A percentile compares a stretch with the other conserved stretches of the same genome.
phyloP scores from a whole-genome alignment of 2,888 invertebrate species.

The Epiperipatus broadwayi region DNA sequence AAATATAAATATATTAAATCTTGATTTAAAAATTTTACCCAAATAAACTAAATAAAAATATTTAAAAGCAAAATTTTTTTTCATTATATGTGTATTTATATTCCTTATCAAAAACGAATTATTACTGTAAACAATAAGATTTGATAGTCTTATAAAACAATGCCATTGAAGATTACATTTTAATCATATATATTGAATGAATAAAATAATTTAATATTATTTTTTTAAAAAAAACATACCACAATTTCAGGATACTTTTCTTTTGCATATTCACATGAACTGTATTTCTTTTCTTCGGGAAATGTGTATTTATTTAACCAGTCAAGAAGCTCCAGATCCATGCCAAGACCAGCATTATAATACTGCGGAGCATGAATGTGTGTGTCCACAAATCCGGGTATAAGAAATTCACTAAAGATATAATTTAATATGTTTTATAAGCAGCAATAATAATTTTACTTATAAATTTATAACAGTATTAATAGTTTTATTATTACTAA shows the following conservation, averaged over 20 bases:
- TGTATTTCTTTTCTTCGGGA: conserved; percentile 54
- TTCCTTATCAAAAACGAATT: no score
- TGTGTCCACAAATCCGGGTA: conserved; percentile 72
- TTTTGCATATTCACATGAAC: conserved; percentile 44
- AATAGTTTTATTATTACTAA: background rate
- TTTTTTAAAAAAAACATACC: conserved; percentile 37
- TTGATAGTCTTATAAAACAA: no score
- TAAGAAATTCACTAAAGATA: conserved; percentile 41
- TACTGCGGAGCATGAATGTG: conserved; percentile 79
- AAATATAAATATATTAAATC: no score
- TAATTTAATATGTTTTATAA: no score
- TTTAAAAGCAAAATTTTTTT: no score
- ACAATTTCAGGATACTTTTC: conserved; percentile 54
- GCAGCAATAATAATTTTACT: background rate
- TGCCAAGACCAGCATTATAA: conserved; percentile 61
- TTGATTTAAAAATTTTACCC: no score
- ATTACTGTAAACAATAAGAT: no score
- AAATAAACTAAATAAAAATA: no score
- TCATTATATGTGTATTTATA: no score
- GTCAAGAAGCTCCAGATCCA: conserved; percentile 55
- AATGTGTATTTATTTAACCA: conserved; percentile 73
- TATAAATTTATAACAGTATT: background rate
- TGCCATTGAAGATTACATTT: no score
- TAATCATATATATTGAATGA: no score
- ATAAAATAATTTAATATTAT: background rate